Evolutionary conservation across 2,888 invertebrate genomes (phyloP).

Genomic region (Watsonalla cultraria): DNA sequence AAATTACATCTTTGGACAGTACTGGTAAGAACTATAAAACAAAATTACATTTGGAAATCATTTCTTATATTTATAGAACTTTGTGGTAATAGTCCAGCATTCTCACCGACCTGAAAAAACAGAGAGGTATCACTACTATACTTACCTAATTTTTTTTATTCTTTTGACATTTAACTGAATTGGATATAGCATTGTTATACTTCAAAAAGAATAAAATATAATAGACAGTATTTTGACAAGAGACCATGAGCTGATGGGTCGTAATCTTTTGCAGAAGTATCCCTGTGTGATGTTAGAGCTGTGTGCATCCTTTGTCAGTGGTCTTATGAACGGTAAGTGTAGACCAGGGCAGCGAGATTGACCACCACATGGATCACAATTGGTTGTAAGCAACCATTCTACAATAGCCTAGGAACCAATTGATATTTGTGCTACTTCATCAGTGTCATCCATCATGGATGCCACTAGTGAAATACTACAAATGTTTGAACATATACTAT

Average conservation of each 20-base stretch:
- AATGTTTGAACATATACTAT: slow-evolving; percentile 49
- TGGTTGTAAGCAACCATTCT: slow-evolving; percentile 39
- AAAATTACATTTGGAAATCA: slow-evolving; percentile 77
- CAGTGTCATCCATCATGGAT: slow-evolving; percentile 27
- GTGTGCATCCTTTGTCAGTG: slow-evolving; percentile 81
- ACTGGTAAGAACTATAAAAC: slow-evolving; percentile 44
- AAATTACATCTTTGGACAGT: slow-evolving; percentile 52
- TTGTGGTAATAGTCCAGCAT: slow-evolving; percentile 80
- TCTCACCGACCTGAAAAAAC: slow-evolving; percentile 78
- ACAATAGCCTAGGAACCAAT: slow-evolving; percentile 46
- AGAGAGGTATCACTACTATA: slow-evolving; percentile 78
- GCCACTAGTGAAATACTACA: slow-evolving; percentile 54
- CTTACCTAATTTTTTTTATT: slow-evolving; percentile 59
- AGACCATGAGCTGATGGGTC: slow-evolving; percentile 82
- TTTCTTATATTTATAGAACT: slow-evolving; percentile 81
- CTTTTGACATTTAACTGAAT: slow-evolving; percentile 31
- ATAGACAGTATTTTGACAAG: slow-evolving; percentile 49
- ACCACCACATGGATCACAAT: slow-evolving; percentile 53
- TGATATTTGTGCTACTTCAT: slow-evolving; percentile 57
- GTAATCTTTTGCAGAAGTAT: slow-evolving; percentile 89
- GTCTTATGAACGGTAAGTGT: slow-evolving; percentile 83
- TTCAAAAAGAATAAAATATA: slow-evolving; percentile 22
- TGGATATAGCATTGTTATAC: slow-evolving; percentile 12
- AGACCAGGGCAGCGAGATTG: slow-evolving; percentile 68
- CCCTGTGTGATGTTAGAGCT: slow-evolving; percentile 83